Evolutionary conservation across 1,140 invertebrate species (phyloP).

Genomic region (Leptoteleia sp.): DNA sequence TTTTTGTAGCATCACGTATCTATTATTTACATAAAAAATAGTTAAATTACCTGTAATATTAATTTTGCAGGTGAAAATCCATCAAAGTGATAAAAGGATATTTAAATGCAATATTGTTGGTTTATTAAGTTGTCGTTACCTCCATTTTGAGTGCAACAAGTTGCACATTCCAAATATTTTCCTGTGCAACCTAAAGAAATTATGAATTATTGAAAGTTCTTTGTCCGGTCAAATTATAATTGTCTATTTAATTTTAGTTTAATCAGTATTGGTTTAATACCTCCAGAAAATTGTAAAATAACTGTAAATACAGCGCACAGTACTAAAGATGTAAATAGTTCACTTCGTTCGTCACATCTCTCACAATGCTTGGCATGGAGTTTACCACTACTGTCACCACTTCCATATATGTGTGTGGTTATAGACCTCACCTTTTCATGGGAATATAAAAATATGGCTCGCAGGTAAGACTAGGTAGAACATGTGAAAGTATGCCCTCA

Average conservation of each 20-base stretch:
- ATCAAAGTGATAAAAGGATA: neutral
- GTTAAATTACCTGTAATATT: constrained; percentile 19
- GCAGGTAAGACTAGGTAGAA: constrained; percentile 53
- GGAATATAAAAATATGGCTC: constrained; percentile 50
- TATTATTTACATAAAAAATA: neutral
- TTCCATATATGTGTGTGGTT: constrained; percentile 57
- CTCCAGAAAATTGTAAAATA: constrained; percentile 7
- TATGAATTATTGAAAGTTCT: neutral
- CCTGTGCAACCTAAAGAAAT: constrained; percentile 19
- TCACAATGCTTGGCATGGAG: constrained; percentile 37
- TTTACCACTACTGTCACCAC: constrained; percentile 56
- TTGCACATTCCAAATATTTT: constrained; percentile 54
- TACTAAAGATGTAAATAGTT: constrained; percentile 41
- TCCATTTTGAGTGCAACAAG: constrained; percentile 63
- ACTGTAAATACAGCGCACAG: constrained; percentile 27
- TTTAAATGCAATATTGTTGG: constrained; percentile 47
- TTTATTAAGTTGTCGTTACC: constrained; percentile 47
- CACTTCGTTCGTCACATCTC: constrained; percentile 41
- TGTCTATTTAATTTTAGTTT: neutral
- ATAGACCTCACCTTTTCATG: constrained; percentile 58
- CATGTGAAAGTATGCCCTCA: constrained; percentile 47
- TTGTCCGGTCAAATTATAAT: neutral
- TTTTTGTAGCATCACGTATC: neutral
- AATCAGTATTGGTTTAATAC: neutral
- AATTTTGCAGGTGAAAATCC: constrained; percentile 5